Evolutionary conservation across 2,888 invertebrate genomes (phyloP).

Genomic region (Drosophila macrospina): DNA sequence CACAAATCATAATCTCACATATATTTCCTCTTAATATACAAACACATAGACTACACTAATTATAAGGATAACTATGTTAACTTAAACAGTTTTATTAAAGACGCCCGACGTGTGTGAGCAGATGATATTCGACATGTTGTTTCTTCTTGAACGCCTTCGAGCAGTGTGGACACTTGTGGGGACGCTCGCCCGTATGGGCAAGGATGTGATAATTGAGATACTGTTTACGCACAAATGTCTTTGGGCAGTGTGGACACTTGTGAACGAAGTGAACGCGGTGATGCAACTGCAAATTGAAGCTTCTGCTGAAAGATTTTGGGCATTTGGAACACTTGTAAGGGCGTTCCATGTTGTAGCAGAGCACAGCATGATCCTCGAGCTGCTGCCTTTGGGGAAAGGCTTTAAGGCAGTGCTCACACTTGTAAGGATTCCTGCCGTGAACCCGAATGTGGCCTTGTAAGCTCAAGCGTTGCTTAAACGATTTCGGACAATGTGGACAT

Average conservation of each 20-base stretch:
- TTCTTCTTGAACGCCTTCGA: constrained; percentile 16
- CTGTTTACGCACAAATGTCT: constrained; percentile 3
- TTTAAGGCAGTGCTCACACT: constrained; percentile 10
- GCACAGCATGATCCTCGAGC: constrained; percentile 5
- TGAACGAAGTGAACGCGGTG: not conserved
- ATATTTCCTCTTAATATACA: not conserved
- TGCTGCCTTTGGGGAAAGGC: not conserved
- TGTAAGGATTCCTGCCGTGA: constrained; percentile 4
- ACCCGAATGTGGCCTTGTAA: constrained; percentile 1
- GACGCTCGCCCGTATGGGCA: constrained; percentile 13
- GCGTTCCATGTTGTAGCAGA: not conserved
- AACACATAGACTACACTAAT: not conserved
- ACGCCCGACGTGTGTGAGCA: constrained; percentile 1
- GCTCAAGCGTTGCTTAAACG: constrained; percentile 14
- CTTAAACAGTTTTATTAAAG: not conserved
- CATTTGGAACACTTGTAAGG: constrained; percentile 7
- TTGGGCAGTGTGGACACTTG: constrained; percentile 18
- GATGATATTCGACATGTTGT: constrained; percentile 14
- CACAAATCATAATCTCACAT: not conserved
- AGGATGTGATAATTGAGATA: constrained; percentile 8
- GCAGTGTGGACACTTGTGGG: constrained; percentile 12
- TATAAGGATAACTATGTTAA: not conserved
- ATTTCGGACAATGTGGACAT: constrained; percentile 47
- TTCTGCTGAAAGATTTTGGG: not conserved
- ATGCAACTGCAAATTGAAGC: constrained; percentile 8